These are phyloP conservation scores for Latrodectus hesperus DNA, from an alignment of 2,888 invertebrate species.

Conservation along the genomic window DNA sequence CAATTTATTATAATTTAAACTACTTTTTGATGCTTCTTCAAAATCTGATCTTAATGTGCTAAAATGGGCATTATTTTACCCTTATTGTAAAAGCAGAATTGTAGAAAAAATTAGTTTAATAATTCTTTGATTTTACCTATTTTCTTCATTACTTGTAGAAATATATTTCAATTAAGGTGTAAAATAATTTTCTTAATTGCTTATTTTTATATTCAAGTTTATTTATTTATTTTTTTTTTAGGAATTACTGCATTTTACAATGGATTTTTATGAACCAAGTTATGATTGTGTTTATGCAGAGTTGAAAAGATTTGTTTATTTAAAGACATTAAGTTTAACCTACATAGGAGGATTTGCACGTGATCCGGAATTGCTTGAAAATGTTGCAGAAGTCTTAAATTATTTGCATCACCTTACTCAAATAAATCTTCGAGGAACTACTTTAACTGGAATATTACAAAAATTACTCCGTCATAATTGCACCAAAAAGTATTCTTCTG, in stretches of 20 bases:
- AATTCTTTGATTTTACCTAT: too few relatives aligned
- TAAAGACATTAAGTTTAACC: not conserved
- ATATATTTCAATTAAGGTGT: too few relatives aligned
- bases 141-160: too few relatives aligned
- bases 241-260: not conserved
- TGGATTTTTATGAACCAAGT: not conserved
- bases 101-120: too few relatives aligned
- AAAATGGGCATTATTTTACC: too few relatives aligned
- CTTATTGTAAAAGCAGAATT: too few relatives aligned
- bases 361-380: not conserved
- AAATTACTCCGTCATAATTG: not conserved
- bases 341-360: not conserved
- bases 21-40: too few relatives aligned
- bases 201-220: not conserved
- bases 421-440: not conserved
- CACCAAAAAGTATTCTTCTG: not conserved
- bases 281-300: not conserved
- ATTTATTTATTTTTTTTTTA: not conserved
- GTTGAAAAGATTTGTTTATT: not conserved
- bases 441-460: not conserved
- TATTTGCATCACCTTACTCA: not conserved
- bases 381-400: not conserved
- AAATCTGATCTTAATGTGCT: too few relatives aligned
- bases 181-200: too few relatives aligned
- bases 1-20: too few relatives aligned